These are phyloP conservation scores for Argya squamiceps DNA, from an alignment of 2,797 vertebrate genomes.

Conservation along the genomic window DNA sequence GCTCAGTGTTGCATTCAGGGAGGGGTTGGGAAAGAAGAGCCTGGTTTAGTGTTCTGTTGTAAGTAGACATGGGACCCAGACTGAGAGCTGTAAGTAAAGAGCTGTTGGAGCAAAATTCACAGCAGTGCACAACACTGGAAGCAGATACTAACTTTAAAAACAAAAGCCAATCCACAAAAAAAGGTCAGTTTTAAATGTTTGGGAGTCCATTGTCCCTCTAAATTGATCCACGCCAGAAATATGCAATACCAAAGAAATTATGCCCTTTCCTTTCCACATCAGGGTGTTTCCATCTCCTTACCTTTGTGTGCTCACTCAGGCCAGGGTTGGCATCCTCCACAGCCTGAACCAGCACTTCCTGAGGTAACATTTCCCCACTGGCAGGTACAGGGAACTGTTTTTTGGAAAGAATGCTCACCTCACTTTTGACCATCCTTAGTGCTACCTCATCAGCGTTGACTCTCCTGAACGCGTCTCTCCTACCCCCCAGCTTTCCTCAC, in stretches of 20 bases:
- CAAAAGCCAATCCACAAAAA: not conserved
- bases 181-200: not conserved
- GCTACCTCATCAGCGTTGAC: slow-evolving; percentile 57
- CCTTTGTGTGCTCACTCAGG: not conserved
- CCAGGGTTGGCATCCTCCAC: not conserved
- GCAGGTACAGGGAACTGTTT: not conserved
- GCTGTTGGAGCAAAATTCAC: not conserved
- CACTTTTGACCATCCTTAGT: not conserved
- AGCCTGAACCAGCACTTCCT: not conserved
- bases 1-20: not conserved
- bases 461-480: not conserved
- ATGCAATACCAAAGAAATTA: slow-evolving; percentile 21
- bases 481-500: not conserved
- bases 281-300: not conserved
- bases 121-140: not conserved
- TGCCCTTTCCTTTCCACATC: not conserved
- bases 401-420: not conserved
- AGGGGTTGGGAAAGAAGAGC: not conserved
- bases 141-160: not conserved
- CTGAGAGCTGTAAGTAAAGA: not conserved
- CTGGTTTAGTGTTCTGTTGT: not conserved
- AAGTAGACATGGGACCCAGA: not conserved
- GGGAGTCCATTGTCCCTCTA: not conserved
- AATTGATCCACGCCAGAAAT: not conserved
- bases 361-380: not conserved